Evolutionary conservation across 2,113 vertebrate species (phyloP).

Genomic region (Lates calcarifer): DNA sequence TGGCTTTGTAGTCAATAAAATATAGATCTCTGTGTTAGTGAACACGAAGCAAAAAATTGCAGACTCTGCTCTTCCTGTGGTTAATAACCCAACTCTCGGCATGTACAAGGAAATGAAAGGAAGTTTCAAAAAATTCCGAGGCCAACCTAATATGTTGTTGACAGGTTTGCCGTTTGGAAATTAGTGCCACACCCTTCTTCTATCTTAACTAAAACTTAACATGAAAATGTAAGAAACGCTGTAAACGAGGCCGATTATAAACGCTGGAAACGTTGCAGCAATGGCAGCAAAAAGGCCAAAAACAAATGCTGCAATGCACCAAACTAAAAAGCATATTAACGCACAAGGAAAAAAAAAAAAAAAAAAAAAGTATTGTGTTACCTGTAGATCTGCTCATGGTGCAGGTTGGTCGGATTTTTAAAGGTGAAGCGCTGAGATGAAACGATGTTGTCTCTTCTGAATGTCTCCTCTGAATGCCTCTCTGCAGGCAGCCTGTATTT

Average conservation of each 20-base stretch:
- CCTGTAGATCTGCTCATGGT: conserved; percentile 55
- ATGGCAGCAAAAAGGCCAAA: background rate
- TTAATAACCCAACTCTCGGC: background rate
- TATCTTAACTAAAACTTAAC: background rate
- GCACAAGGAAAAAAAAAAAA: background rate
- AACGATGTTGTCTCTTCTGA: background rate
- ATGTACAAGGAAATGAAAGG: background rate
- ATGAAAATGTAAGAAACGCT: background rate
- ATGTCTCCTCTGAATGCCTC: too few relatives aligned
- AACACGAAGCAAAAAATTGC: background rate
- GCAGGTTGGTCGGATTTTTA: background rate
- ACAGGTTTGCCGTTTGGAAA: background rate
- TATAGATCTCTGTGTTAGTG: background rate
- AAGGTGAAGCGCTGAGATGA: background rate
- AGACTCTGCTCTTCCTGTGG: background rate
- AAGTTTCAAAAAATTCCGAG: background rate
- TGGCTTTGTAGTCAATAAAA: background rate
- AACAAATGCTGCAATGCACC: background rate
- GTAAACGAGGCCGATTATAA: background rate
- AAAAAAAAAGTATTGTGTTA: background rate
- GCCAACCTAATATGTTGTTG: background rate
- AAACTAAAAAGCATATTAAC: background rate
- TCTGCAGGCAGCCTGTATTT: background rate
- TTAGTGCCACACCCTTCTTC: background rate
- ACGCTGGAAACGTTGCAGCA: too few relatives aligned